These are phyloP conservation scores for Eumerus sabulonum DNA, from an alignment of 2,888 invertebrate genomes.

Conservation along the genomic window DNA sequence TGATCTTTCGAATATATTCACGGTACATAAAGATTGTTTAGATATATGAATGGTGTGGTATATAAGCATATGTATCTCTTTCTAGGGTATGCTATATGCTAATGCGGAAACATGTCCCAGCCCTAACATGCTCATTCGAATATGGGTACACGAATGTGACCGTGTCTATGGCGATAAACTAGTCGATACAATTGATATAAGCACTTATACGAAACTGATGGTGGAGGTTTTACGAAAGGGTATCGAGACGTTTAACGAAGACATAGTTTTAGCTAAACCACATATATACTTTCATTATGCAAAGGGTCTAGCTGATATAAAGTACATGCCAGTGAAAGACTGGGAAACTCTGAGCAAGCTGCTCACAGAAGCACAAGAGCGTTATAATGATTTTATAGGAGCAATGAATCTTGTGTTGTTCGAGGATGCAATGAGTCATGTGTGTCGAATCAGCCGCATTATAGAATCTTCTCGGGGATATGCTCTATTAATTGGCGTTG, in stretches of 20 bases:
- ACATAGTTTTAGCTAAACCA: conserved; percentile 85
- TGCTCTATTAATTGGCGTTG: conserved; percentile 94
- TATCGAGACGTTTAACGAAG: conserved; percentile 87
- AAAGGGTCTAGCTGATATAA: conserved; percentile 93
- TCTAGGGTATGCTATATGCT: conserved; percentile 91
- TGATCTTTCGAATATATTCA: conserved; percentile 95
- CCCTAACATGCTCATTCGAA: conserved; percentile 85
- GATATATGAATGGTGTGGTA: not conserved
- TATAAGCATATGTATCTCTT: conserved; percentile 4
- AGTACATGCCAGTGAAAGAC: conserved; percentile 89
- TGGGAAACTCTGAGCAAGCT: conserved; percentile 87
- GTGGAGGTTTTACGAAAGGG: conserved; percentile 89
- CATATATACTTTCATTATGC: conserved; percentile 96
- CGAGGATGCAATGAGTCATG: conserved; percentile 96
- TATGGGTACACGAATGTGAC: conserved; percentile 94
- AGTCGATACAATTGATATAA: conserved; percentile 88
- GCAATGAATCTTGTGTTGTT: conserved; percentile 97
- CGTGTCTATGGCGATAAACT: conserved; percentile 96
- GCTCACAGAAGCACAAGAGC: conserved; percentile 88
- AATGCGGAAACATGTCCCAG: conserved; percentile 87
- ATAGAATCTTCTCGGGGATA: conserved; percentile 95
- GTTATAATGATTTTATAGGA: conserved; percentile 93
- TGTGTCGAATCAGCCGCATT: conserved; percentile 94
- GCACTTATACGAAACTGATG: conserved; percentile 85
- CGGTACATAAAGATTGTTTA: conserved; percentile 81